phyloP scores from a whole-genome alignment of 2,113 vertebrate species.

The human (Homo sapiens) region GRCh38 chr15:73540501-73541000 shows the following conservation, averaged over 20 bases:
- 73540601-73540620: not conserved
- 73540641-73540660: not conserved
- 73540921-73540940: slow-evolving; percentile 36
- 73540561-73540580: slow-evolving; percentile 83
- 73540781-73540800: not conserved
- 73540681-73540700: not conserved
- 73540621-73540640: not conserved
- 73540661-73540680: not conserved
- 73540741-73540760: not conserved
- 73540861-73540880: not conserved
- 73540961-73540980: slow-evolving; percentile 36
- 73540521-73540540: slow-evolving; percentile 90
- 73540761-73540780: not conserved
- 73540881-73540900: not conserved
- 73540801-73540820: accelerated
- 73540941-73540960: slow-evolving; percentile 11
- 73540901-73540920: not conserved
- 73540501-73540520: slow-evolving; percentile 86
- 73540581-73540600: not conserved
- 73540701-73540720: not conserved
- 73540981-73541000: slow-evolving; percentile 29
- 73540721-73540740: not conserved
- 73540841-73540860: not conserved
- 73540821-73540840: not conserved
- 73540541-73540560: slow-evolving; percentile 89